Conservation (phyloP, 2,113 vertebrate genomes). For the Oxygymnocypris stewartii region DNA sequence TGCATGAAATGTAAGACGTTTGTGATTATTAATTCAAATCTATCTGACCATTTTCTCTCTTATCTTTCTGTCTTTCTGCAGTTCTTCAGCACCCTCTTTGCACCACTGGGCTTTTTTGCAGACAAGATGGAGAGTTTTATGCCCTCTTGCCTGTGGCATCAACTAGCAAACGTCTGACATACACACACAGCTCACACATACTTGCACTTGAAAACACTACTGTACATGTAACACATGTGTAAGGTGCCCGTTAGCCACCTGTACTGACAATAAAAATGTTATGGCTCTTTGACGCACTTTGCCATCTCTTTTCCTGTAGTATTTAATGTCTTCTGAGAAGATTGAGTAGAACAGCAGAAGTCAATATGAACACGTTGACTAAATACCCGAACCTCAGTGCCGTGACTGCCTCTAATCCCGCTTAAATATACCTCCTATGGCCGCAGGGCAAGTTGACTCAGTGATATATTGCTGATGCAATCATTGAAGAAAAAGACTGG, state of each 20-base stretch:
- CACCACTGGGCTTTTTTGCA: slow-evolving; percentile 78
- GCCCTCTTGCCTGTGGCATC: slow-evolving; percentile 80
- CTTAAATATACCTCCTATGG: not conserved
- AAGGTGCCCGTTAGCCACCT: slow-evolving; percentile 38
- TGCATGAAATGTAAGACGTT: too few species aligned
- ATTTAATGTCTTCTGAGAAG: not conserved
- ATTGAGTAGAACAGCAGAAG: not conserved
- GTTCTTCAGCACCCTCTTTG: slow-evolving; percentile 84
- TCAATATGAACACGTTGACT: not conserved
- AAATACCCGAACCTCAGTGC: not conserved
- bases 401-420: slow-evolving; percentile 9
- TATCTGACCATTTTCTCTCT: not conserved
- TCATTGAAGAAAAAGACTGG: slow-evolving; percentile 19
- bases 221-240: slow-evolving; percentile 52
- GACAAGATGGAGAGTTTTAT: slow-evolving; percentile 83
- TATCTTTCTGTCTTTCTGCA: slow-evolving; percentile 60
- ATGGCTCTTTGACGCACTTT: slow-evolving; percentile 65
- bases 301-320: not conserved
- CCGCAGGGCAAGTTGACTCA: not conserved
- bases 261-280: slow-evolving; percentile 69
- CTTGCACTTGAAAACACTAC: slow-evolving; percentile 49
- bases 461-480: slow-evolving; percentile 44
- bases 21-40: not conserved
- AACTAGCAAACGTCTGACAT: slow-evolving; percentile 74
- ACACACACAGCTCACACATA: slow-evolving; percentile 51